These are phyloP conservation scores for Lacanobia oleracea DNA, from an alignment of 2,888 invertebrate species.

Conservation along the genomic window DNA sequence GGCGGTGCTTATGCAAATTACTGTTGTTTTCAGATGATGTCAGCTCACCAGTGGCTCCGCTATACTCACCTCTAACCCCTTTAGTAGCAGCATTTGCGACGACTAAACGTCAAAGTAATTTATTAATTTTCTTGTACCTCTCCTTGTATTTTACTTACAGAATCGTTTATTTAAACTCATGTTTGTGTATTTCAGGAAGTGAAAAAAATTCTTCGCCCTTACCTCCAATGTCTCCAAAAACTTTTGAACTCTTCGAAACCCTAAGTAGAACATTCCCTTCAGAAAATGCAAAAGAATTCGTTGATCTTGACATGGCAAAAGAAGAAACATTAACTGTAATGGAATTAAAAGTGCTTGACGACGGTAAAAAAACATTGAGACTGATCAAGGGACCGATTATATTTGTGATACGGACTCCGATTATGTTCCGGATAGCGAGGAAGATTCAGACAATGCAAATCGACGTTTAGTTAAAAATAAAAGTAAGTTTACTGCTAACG, in stretches of 20 bases:
- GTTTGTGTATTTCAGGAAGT: conserved; percentile 6
- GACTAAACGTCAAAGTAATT: conserved; percentile 9
- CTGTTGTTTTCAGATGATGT: conserved; percentile 17
- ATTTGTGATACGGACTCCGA: conserved; percentile 8
- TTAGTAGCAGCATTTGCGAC: neutral
- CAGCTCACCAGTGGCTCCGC: conserved; percentile 10
- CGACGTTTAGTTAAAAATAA: conserved; percentile 17
- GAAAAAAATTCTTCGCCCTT: conserved; percentile 9
- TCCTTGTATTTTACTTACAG: conserved; percentile 2
- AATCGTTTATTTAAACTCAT: conserved; percentile 5
- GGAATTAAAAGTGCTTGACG: conserved; percentile 2
- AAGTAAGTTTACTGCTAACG: conserved; percentile 12
- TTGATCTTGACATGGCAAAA: conserved; percentile 12
- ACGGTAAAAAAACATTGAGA: conserved; percentile 5
- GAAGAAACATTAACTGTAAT: conserved; percentile 7
- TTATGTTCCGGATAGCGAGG: conserved; percentile 13
- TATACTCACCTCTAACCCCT: conserved; percentile 2
- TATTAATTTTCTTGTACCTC: conserved; percentile 6
- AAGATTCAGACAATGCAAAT: conserved; percentile 8
- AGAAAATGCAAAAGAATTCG: conserved; percentile 3
- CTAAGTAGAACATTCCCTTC: conserved; percentile 5
- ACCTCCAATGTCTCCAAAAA: conserved; percentile 11
- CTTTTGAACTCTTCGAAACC: conserved; percentile 6
- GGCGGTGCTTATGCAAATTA: conserved; percentile 14
- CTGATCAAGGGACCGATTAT: conserved; percentile 4